phyloP scores from a whole-genome alignment of 2,888 invertebrate genomes.

The Chydorus sphaericus region DNA sequence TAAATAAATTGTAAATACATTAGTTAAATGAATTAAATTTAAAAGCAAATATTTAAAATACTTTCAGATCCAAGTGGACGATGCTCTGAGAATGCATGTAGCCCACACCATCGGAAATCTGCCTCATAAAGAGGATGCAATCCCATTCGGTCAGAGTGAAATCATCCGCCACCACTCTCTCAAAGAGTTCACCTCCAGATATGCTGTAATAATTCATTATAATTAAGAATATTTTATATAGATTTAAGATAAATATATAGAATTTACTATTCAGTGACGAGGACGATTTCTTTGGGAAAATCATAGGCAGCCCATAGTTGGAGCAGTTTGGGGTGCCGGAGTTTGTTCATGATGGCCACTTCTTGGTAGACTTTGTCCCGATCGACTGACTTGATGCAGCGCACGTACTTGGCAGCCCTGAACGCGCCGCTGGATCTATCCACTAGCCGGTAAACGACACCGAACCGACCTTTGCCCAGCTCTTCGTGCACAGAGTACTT shows the following conservation, averaged over 20 bases:
- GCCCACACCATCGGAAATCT: conserved; percentile 78
- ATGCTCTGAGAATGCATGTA: conserved; percentile 75
- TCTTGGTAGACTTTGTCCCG: conserved; percentile 64
- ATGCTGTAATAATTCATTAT: conserved; percentile 42
- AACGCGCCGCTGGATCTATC: conserved; percentile 28
- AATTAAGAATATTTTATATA: neutral
- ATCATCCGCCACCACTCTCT: conserved; percentile 80
- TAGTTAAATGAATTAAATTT: neutral
- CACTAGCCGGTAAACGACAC: conserved; percentile 46
- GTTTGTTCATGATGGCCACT: conserved; percentile 68
- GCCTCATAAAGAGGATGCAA: conserved; percentile 63
- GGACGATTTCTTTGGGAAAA: conserved; percentile 55
- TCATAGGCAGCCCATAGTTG: conserved; percentile 70
- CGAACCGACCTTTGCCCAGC: conserved; percentile 58
- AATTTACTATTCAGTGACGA: conserved; percentile 86
- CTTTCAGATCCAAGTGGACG: conserved; percentile 80
- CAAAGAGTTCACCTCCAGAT: conserved; percentile 84
- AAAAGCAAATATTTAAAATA: conserved; percentile 23
- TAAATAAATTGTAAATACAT: conserved; percentile 26
- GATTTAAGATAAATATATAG: neutral
- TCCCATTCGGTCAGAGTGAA: conserved; percentile 80
- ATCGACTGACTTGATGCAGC: conserved; percentile 54
- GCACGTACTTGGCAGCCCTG: conserved; percentile 70
- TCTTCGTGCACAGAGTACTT: conserved; percentile 50
- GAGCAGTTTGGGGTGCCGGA: conserved; percentile 71